Percentiles rank a stretch among this genome's conserved stretches.
These are phyloP conservation scores for Dichetophora obliterata DNA, from an alignment of 2,888 invertebrate species.

Conservation along the genomic window DNA sequence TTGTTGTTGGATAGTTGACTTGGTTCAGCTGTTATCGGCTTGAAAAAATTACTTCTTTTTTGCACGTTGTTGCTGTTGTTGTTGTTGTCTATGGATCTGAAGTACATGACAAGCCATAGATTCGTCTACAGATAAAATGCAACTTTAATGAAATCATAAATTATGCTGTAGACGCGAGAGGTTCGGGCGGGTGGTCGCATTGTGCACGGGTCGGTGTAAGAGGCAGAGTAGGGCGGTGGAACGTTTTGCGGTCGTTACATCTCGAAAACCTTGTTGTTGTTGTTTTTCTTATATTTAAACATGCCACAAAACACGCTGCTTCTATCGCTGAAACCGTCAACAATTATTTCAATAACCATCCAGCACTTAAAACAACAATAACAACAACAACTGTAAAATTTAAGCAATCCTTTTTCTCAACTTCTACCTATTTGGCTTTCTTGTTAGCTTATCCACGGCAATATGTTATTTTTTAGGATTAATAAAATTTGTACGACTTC, in stretches of 20 bases:
- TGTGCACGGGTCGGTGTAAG: background rate
- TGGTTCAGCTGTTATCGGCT: constrained; percentile 49
- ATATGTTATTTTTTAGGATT: too few species aligned
- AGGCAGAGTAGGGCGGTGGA: background rate
- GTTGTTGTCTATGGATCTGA: constrained; percentile 42
- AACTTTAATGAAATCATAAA: constrained; percentile 69
- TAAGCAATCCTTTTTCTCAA: background rate
- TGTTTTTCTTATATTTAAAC: background rate
- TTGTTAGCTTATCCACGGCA: background rate
- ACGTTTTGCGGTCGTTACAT: background rate
- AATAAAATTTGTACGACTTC: too few species aligned
- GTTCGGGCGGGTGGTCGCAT: background rate
- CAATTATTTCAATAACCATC: background rate
- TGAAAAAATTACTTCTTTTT: constrained; percentile 53
- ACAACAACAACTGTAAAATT: constrained; percentile 4
- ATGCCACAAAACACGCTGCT: background rate
- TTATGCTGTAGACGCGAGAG: constrained; percentile 49
- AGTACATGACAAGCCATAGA: constrained; percentile 61
- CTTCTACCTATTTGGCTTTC: background rate
- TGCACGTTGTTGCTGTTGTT: constrained; percentile 49
- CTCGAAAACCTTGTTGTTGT: constrained; percentile 1
- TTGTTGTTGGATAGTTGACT: background rate
- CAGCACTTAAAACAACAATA: constrained; percentile 3
- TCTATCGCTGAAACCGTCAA: constrained; percentile 2
- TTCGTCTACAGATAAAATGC: constrained; percentile 65